These are phyloP conservation scores for Batillaria attramentaria DNA, from an alignment of 1,140 invertebrate genomes.

Conservation along the genomic window DNA sequence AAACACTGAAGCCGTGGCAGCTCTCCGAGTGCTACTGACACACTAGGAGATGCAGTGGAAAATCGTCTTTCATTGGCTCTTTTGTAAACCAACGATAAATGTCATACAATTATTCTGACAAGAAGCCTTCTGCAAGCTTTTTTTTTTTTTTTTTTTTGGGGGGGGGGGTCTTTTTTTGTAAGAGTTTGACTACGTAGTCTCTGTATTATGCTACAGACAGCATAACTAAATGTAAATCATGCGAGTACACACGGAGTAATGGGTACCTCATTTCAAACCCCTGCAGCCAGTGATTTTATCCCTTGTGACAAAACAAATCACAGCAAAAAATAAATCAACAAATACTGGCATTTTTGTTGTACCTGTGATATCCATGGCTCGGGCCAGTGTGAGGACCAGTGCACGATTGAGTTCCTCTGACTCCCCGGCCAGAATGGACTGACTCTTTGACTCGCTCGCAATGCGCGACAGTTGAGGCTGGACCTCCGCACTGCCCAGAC, in stretches of 20 bases:
- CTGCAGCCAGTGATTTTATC: no score
- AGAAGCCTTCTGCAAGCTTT: no score
- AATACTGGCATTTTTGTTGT: slow-evolving; percentile 63
- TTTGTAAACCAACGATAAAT: no score
- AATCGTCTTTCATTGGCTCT: no score
- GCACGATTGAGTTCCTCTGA: slow-evolving; percentile 95
- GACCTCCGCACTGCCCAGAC: slow-evolving; percentile 91
- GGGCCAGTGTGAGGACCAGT: slow-evolving; percentile 91
- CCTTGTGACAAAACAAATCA: no score
- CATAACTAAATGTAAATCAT: neutral
- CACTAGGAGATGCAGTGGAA: neutral
- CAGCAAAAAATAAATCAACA: neutral
- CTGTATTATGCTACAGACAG: no score
- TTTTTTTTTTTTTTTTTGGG: no score
- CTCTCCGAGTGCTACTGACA: no score
- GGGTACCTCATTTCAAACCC: neutral
- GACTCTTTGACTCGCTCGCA: slow-evolving; percentile 85
- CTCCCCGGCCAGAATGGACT: slow-evolving; percentile 85
- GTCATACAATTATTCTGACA: no score
- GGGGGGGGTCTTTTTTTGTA: no score
- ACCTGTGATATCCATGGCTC: slow-evolving; percentile 94
- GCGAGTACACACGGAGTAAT: neutral
- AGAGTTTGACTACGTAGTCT: no score
- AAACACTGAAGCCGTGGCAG: no score
- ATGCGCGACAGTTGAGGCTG: slow-evolving; percentile 87